Percentiles rank a stretch among this genome's conserved stretches.
Evolutionary conservation across 2,888 invertebrate genomes (phyloP).

Genomic region (Hydrotaea cyrtoneurina): DNA sequence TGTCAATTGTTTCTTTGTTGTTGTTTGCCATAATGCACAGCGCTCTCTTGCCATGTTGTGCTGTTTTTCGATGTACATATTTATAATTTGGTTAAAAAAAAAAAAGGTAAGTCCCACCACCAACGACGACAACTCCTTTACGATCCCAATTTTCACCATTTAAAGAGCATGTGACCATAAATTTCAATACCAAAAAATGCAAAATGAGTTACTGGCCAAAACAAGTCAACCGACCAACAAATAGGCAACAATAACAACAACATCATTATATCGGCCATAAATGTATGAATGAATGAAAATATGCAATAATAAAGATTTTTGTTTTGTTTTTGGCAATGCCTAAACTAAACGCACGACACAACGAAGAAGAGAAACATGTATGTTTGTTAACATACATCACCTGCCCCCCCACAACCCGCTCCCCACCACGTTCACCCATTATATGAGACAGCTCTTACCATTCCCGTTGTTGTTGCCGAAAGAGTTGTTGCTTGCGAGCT

Average conservation of each 20-base stretch:
- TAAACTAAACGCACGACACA: constrained; percentile 23
- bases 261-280: background rate
- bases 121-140: constrained; percentile 32
- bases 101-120: constrained; percentile 15
- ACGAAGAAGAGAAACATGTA: background rate
- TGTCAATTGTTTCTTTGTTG: constrained; percentile 23
- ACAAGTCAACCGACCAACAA: constrained; percentile 38
- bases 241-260: constrained; percentile 10
- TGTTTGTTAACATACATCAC: background rate
- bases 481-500: background rate
- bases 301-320: constrained; percentile 26
- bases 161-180: constrained; percentile 44
- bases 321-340: constrained; percentile 29
- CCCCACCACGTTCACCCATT: too few relatives aligned
- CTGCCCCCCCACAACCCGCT: too few relatives aligned
- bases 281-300: constrained; percentile 35
- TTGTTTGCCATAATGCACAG: constrained; percentile 31
- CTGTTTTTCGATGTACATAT: constrained; percentile 1
- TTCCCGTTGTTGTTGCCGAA: background rate
- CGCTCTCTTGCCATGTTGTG: constrained; percentile 22
- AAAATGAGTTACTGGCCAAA: constrained; percentile 40
- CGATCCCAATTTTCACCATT: constrained; percentile 49
- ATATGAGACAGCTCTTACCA: too few relatives aligned
- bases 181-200: constrained; percentile 38
- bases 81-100: constrained; percentile 24